Conservation (phyloP, 2,113 vertebrate species). For the Puntigrus tetrazona region DNA sequence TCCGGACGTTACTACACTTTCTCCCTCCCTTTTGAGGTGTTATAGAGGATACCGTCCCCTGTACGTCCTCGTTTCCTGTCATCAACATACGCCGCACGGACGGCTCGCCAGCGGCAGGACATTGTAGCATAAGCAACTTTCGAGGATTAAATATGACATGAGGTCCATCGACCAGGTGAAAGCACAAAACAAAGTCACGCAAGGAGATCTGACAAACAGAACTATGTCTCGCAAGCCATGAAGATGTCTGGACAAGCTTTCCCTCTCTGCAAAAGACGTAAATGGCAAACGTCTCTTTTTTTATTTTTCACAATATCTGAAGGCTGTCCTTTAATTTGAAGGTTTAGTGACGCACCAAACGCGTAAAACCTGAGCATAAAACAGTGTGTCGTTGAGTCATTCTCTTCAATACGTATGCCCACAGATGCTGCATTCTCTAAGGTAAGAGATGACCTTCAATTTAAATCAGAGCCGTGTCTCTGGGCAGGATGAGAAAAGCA, state of each 20-base stretch:
- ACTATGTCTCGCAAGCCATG: background rate
- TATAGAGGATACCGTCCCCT: background rate
- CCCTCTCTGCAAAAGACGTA: constrained; percentile 4
- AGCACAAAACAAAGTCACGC: background rate
- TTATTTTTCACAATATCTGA: background rate
- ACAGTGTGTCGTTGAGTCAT: background rate
- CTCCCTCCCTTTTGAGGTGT: background rate
- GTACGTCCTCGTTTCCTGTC: background rate
- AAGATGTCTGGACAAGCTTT: constrained; percentile 4
- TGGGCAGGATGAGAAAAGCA: constrained; percentile 47
- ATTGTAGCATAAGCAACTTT: constrained; percentile 43
- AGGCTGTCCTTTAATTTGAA: constrained; percentile 1
- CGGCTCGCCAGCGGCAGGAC: background rate
- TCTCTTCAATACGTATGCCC: background rate
- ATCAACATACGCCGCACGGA: background rate
- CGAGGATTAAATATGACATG: constrained; percentile 31
- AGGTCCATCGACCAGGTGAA: constrained; percentile 1
- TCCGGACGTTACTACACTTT: background rate
- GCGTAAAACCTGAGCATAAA: background rate
- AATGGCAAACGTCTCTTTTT: constrained; percentile 12
- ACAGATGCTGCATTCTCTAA: constrained; percentile 39
- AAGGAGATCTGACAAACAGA: constrained; percentile 18
- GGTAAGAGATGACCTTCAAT: constrained; percentile 53
- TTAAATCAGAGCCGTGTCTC: constrained; percentile 40
- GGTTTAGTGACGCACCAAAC: background rate